Evolutionary conservation across 2,888 invertebrate genomes (phyloP).

Genomic region (Tridacna gigas): DNA sequence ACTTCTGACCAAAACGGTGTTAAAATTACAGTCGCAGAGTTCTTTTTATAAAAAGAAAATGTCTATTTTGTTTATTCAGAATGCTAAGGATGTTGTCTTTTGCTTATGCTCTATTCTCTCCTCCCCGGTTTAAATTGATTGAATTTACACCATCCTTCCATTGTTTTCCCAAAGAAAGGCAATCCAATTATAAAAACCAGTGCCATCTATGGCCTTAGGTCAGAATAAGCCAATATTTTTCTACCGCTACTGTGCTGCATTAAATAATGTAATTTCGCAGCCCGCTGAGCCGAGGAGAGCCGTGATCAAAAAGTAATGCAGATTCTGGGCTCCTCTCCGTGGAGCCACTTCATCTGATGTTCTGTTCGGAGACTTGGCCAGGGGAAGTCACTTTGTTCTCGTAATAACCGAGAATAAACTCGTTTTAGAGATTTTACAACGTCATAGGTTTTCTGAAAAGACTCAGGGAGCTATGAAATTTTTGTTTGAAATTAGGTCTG

Average conservation of each 20-base stretch:
- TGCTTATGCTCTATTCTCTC: background rate
- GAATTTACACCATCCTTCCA: conserved; percentile 34
- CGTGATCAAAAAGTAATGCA: conserved; percentile 64
- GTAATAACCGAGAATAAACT: conserved; percentile 62
- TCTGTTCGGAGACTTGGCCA: conserved; percentile 24
- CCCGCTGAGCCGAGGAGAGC: conserved; percentile 56
- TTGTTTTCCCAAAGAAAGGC: conserved; percentile 55
- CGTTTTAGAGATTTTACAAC: conserved; percentile 62
- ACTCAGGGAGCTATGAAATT: conserved; percentile 64
- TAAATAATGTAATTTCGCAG: conserved; percentile 69
- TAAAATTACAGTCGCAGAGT: no score
- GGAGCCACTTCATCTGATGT: conserved; percentile 38
- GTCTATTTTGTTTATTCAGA: no score
- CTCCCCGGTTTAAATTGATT: conserved; percentile 26
- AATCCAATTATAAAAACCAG: conserved; percentile 53
- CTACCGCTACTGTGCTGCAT: conserved; percentile 52
- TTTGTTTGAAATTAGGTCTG: conserved; percentile 65
- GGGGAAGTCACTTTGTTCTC: conserved; percentile 56
- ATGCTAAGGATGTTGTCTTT: background rate
- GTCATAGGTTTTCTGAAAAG: conserved; percentile 61
- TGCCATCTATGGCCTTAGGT: conserved; percentile 47
- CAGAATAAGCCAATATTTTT: conserved; percentile 48
- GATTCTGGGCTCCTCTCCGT: conserved; percentile 37
- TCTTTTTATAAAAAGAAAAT: no score
- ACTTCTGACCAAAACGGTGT: no score